These are phyloP conservation scores for Pitta sordida DNA, from an alignment of 2,113 vertebrate genomes.

Conservation along the genomic window DNA sequence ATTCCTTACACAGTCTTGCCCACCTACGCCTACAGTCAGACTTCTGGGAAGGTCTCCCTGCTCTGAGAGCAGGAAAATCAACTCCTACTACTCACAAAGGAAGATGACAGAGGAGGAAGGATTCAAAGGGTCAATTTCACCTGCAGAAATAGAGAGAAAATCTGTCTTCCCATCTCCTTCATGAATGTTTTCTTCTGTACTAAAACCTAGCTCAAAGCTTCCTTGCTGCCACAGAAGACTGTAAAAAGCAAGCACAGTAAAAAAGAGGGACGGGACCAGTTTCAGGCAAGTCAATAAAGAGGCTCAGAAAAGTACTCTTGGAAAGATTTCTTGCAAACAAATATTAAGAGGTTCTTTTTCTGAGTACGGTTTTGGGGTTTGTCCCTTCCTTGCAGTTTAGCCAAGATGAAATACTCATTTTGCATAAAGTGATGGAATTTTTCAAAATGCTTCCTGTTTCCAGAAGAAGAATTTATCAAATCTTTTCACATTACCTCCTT, in stretches of 20 bases:
- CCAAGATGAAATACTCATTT: not conserved
- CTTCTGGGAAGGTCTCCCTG: not conserved
- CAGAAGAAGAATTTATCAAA: not conserved
- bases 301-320: not conserved
- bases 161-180: not conserved
- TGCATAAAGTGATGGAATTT: not conserved
- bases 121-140: not conserved
- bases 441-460: not conserved
- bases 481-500: not conserved
- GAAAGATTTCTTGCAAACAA: conserved; percentile 6
- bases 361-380: not conserved
- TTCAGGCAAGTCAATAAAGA: not conserved
- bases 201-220: not conserved
- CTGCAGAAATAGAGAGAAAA: not conserved
- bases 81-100: not conserved
- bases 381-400: not conserved
- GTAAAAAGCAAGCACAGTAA: not conserved
- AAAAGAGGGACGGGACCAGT: not conserved
- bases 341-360: not conserved
- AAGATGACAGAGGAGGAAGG: not conserved
- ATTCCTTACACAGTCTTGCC: not conserved
- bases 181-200: not conserved
- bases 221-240: not conserved
- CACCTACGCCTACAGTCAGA: not conserved
- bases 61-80: not conserved